A percentile compares a stretch with the other conserved stretches of the same genome.
phyloP scores from a whole-genome alignment of 2,113 vertebrate genomes.

The Lathamus discolor region DNA sequence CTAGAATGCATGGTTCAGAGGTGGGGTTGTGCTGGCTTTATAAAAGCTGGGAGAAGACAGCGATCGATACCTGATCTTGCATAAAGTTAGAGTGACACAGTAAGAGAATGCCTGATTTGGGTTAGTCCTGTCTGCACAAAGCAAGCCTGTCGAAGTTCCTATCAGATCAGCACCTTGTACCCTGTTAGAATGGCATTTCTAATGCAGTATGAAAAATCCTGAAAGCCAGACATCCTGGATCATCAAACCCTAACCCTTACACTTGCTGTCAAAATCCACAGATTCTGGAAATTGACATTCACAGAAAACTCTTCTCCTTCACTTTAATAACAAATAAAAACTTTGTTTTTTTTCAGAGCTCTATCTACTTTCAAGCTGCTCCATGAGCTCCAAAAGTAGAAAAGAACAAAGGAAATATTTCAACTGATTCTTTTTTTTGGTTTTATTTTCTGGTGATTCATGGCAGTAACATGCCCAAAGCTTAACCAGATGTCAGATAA shows the following conservation, averaged over 20 bases:
- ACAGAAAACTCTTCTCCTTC: neutral
- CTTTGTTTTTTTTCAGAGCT: neutral
- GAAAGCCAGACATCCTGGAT: neutral
- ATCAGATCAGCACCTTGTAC: neutral
- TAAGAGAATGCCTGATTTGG: neutral
- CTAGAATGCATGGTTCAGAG: neutral
- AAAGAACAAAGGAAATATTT: neutral
- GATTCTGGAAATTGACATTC: neutral
- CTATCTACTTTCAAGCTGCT: neutral
- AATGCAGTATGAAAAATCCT: neutral
- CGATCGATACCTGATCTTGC: neutral
- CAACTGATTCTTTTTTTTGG: neutral
- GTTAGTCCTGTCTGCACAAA: neutral
- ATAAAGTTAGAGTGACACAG: neutral
- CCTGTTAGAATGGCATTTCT: neutral
- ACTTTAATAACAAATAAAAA: neutral
- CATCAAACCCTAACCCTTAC: neutral
- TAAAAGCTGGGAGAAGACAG: neutral
- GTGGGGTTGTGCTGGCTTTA: neutral
- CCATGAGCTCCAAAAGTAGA: neutral
- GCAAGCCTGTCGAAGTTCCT: neutral
- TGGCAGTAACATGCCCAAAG: neutral
- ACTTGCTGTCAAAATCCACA: neutral
- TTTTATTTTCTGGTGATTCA: neutral
- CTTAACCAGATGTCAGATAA: neutral